Conservation (phyloP, 2,888 invertebrate genomes). For the Neuroscelio doddi region DNA sequence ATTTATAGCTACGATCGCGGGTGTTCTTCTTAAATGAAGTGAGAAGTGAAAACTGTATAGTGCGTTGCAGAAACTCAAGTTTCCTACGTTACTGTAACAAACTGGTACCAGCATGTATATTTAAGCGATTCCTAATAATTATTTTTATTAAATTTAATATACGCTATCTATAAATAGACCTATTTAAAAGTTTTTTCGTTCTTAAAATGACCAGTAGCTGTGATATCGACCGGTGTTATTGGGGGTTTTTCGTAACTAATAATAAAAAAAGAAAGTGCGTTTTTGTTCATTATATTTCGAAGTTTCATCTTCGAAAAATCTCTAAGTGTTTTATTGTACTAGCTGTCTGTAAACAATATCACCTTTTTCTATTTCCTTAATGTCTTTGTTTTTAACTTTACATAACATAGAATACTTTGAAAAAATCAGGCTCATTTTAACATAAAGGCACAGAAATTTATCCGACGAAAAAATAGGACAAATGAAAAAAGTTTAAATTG, state of each 20-base stretch:
- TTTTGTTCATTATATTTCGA: neutral
- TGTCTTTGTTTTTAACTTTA: too few species aligned
- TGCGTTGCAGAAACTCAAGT: slow-evolving; percentile 66
- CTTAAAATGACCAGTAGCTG: slow-evolving; percentile 66
- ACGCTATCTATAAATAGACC: slow-evolving; percentile 38
- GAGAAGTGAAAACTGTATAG: slow-evolving; percentile 53
- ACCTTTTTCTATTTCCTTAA: too few species aligned
- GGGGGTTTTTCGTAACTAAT: slow-evolving; percentile 52
- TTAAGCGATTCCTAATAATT: slow-evolving; percentile 51
- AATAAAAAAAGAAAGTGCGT: slow-evolving; percentile 14
- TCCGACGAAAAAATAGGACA: too few species aligned
- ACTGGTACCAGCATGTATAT: slow-evolving; percentile 37
- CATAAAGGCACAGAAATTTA: neutral
- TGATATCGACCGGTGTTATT: slow-evolving; percentile 69
- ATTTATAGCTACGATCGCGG: too few species aligned
- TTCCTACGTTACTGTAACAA: slow-evolving; percentile 66
- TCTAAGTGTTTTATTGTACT: too few species aligned
- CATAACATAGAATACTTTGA: too few species aligned
- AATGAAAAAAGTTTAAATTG: slow-evolving; percentile 53
- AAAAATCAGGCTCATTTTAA: neutral
- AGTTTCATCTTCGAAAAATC: too few species aligned
- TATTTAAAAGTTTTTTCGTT: slow-evolving; percentile 47
- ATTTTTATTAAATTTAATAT: slow-evolving; percentile 48
- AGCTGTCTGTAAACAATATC: too few species aligned
- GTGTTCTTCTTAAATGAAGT: too few species aligned